phyloP scores from a whole-genome alignment of 2,797 vertebrate species.

The Pempheris klunzingeri region DNA sequence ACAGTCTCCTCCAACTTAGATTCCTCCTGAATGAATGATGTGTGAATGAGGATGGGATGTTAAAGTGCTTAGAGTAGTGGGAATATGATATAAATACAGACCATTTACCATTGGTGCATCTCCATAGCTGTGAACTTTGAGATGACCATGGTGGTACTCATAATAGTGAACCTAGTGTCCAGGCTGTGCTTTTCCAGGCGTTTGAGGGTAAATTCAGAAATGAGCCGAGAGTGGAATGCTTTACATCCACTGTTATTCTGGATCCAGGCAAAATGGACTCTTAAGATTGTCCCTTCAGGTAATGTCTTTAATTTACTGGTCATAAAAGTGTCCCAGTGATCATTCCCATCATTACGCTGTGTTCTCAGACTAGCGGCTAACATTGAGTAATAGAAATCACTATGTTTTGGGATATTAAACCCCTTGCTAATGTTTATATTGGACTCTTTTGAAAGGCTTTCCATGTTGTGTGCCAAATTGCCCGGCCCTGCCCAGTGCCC shows the following conservation, averaged over 20 bases:
- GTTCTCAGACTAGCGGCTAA: conserved; percentile 20
- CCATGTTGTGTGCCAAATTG: conserved; percentile 66
- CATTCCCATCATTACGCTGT: not conserved
- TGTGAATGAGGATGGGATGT: too few species aligned
- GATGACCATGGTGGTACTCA: not conserved
- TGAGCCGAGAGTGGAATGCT: not conserved
- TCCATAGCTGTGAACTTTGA: not conserved
- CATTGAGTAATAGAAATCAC: conserved; percentile 25
- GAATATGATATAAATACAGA: too few species aligned
- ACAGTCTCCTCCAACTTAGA: too few species aligned
- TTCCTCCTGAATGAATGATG: too few species aligned
- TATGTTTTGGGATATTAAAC: conserved; percentile 34
- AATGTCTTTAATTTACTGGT: not conserved
- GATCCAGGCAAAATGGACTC: conserved; percentile 10
- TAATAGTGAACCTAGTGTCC: not conserved
- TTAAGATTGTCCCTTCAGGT: not conserved
- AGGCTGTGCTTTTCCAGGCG: not conserved
- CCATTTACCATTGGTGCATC: not conserved
- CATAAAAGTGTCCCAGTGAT: not conserved
- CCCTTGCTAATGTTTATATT: conserved; percentile 50
- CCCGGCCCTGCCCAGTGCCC: conserved; percentile 50
- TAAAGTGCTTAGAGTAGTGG: too few species aligned
- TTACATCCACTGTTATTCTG: not conserved
- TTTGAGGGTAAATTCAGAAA: not conserved
- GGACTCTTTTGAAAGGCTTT: conserved; percentile 58